Evolutionary conservation across 2,888 invertebrate genomes (phyloP).

Genomic region (Dorcus parallelipipedus): DNA sequence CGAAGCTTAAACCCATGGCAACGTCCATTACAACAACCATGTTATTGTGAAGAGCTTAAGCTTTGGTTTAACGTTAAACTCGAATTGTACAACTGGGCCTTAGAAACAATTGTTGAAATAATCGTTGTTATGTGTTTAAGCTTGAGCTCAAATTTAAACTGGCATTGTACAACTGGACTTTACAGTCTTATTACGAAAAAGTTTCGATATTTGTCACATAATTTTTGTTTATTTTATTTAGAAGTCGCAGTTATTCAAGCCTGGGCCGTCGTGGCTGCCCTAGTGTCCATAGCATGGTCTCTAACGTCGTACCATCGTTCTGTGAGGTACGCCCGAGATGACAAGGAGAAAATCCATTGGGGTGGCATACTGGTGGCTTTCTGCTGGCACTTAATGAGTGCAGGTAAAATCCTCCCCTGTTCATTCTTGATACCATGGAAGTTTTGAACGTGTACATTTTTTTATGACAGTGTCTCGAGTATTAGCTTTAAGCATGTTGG

Average conservation of each 20-base stretch:
- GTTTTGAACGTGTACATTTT: background rate
- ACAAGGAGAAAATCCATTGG: conserved; percentile 54
- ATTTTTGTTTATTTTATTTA: conserved; percentile 17
- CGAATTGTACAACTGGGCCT: too few species aligned
- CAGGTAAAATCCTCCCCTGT: conserved; percentile 41
- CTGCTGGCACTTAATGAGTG: conserved; percentile 58
- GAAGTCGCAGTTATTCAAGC: conserved; percentile 49
- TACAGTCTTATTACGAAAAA: too few species aligned
- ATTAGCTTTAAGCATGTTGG: conserved; percentile 55
- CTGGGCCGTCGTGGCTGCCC: conserved; percentile 53
- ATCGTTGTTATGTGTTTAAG: too few species aligned
- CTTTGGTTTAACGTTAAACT: too few species aligned
- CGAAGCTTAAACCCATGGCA: too few species aligned
- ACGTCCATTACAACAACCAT: too few species aligned
- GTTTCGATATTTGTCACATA: too few species aligned
- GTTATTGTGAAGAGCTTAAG: too few species aligned
- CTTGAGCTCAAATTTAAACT: too few species aligned
- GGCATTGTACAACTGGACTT: too few species aligned
- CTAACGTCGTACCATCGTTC: conserved; percentile 59
- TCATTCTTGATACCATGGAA: too few species aligned
- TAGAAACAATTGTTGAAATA: too few species aligned
- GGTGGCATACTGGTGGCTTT: conserved; percentile 54
- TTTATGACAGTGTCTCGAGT: conserved; percentile 51
- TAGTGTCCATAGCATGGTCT: conserved; percentile 60
- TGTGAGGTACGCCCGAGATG: conserved; percentile 55